Percentiles rank a stretch among this genome's conserved stretches.
Evolutionary conservation across 2,113 vertebrate species (phyloP).

Genomic region (Myrmecobius fasciatus): DNA sequence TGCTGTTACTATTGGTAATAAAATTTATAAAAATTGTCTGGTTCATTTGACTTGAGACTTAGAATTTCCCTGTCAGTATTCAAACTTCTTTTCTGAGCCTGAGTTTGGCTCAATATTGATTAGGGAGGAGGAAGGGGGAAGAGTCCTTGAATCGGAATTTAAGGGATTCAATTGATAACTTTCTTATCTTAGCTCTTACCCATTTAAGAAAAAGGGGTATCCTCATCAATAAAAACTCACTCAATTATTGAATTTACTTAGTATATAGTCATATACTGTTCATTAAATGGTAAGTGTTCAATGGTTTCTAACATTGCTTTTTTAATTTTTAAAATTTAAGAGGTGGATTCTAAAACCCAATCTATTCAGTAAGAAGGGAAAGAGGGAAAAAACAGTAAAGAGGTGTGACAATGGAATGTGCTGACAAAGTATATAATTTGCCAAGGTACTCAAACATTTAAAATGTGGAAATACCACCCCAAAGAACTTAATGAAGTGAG

Average conservation of each 20-base stretch:
- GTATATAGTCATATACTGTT: neutral
- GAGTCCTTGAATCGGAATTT: neutral
- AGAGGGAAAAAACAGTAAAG: no score
- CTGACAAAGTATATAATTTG: no score
- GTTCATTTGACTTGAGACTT: slow-evolving; percentile 65
- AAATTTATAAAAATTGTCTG: slow-evolving; percentile 77
- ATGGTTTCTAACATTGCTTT: no score
- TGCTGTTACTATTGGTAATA: slow-evolving; percentile 83
- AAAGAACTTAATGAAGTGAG: no score
- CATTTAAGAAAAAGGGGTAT: no score
- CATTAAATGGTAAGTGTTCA: neutral
- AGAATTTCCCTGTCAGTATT: neutral
- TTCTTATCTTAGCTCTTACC: no score
- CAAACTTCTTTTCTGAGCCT: neutral
- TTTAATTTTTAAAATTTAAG: neutral
- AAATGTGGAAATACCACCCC: no score
- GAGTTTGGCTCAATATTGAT: neutral
- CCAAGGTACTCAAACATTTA: no score
- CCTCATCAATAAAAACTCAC: neutral
- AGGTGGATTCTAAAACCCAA: neutral
- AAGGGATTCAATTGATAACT: neutral
- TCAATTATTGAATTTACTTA: neutral
- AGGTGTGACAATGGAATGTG: neutral
- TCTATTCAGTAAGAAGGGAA: neutral
- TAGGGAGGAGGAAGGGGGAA: neutral